These are phyloP conservation scores for Eurytoma californica DNA, from an alignment of 2,888 invertebrate genomes.

Conservation along the genomic window DNA sequence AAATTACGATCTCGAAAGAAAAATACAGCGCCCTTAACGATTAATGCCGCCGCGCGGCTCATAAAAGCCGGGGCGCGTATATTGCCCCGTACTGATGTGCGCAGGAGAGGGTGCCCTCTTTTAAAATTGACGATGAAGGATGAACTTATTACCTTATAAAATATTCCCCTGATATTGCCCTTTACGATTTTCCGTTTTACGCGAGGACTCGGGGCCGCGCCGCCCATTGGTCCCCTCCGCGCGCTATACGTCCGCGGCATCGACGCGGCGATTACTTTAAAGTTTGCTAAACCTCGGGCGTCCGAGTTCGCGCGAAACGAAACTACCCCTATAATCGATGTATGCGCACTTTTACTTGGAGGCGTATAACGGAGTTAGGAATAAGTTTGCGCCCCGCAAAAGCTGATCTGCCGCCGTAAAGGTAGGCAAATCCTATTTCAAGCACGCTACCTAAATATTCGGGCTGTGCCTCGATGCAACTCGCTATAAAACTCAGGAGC, in stretches of 20 bases:
- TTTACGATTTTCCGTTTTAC: slow-evolving; percentile 26
- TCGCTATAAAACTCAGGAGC: no score
- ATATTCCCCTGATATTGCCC: neutral
- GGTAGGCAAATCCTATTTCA: slow-evolving; percentile 20
- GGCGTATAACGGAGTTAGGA: slow-evolving; percentile 16
- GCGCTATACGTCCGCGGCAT: neutral
- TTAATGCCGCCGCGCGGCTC: slow-evolving; percentile 3
- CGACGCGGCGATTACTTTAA: neutral
- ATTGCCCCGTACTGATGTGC: neutral
- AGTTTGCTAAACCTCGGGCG: neutral
- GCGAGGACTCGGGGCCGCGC: neutral
- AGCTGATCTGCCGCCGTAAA: neutral
- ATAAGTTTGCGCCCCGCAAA: slow-evolving; percentile 17
- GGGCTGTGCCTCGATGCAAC: neutral
- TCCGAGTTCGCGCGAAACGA: neutral
- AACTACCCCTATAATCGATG: slow-evolving; percentile 1
- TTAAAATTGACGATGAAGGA: slow-evolving; percentile 34
- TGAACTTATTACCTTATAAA: slow-evolving; percentile 39
- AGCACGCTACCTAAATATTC: slow-evolving; percentile 28
- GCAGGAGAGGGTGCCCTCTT: neutral
- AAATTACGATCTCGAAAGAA: slow-evolving; percentile 42
- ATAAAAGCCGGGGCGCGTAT: neutral
- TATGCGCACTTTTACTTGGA: neutral
- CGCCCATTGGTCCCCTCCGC: neutral
- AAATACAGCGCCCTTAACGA: slow-evolving; percentile 34